These are phyloP conservation scores for Agriopis aurantiaria DNA, from an alignment of 2,888 invertebrate genomes.

Conservation along the genomic window DNA sequence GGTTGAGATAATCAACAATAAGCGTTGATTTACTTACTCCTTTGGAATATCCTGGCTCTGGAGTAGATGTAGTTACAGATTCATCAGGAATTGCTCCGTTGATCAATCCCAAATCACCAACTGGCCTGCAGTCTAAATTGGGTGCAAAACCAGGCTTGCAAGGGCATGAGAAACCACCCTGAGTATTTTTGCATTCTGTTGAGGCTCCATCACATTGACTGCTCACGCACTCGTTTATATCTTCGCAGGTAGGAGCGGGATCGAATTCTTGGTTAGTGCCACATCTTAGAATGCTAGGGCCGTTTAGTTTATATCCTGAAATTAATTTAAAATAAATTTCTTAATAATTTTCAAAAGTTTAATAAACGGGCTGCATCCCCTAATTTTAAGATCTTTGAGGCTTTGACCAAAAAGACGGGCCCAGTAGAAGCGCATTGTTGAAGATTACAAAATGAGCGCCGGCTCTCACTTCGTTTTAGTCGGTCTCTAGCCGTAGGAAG, in stretches of 20 bases:
- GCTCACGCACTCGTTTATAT: conserved; percentile 95
- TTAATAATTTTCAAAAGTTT: background rate
- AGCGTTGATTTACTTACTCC: conserved; percentile 84
- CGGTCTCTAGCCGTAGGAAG: no score
- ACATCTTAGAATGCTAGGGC: conserved; percentile 93
- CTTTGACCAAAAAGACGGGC: no score
- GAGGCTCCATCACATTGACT: conserved; percentile 96
- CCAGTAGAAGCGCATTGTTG: no score
- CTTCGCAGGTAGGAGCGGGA: conserved; percentile 95
- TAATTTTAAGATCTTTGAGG: no score
- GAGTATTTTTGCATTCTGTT: conserved; percentile 95
- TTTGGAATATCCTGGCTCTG: conserved; percentile 93
- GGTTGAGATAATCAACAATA: background rate
- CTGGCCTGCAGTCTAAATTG: conserved; percentile 95
- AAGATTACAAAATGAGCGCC: no score
- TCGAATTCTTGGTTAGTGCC: conserved; percentile 94
- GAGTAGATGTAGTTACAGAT: conserved; percentile 93
- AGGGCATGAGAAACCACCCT: conserved; percentile 95
- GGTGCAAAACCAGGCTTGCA: conserved; percentile 94
- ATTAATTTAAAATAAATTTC: conserved; percentile 15
- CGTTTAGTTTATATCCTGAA: conserved; percentile 93
- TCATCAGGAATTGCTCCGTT: conserved; percentile 97
- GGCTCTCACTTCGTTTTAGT: no score
- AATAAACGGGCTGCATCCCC: no score
- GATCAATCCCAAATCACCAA: conserved; percentile 94